Percentiles rank a stretch among this genome's conserved stretches.
phyloP scores from a whole-genome alignment of 1,140 invertebrate genomes.

The Apis cerana region DNA sequence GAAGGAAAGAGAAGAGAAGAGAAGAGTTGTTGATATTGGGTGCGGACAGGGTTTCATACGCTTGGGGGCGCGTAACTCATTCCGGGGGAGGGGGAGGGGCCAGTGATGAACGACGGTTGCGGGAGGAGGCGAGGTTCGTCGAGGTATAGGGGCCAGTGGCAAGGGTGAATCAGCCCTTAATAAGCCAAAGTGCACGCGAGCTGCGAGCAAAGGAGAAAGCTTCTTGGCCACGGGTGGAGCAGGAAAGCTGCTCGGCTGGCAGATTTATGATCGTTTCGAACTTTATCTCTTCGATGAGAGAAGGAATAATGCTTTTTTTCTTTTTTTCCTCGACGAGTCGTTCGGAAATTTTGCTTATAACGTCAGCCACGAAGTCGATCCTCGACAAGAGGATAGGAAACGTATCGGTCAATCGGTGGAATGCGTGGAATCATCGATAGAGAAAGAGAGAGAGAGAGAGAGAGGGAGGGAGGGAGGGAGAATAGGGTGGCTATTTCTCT shows the following conservation, averaged over 20 bases:
- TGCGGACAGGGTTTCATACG: no score
- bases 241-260: not conserved
- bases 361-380: no score
- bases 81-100: constrained; percentile 16
- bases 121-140: constrained; percentile 61
- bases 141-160: constrained; percentile 40
- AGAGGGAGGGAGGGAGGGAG: no score
- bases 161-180: constrained; percentile 70
- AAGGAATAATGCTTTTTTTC: not conserved
- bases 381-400: not conserved
- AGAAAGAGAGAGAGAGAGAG: not conserved
- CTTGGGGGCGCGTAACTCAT: constrained; percentile 64
- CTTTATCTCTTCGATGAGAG: constrained; percentile 17
- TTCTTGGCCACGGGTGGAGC: not conserved
- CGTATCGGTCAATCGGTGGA: not conserved
- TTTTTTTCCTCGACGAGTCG: not conserved
- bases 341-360: no score
- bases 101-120: constrained; percentile 70
- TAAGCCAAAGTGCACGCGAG: constrained; percentile 78
- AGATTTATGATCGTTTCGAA: constrained; percentile 33
- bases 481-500: constrained; percentile 33
- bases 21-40: no score
- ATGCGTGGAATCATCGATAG: not conserved
- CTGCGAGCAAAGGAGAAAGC: constrained; percentile 67
- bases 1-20: no score